A percentile compares a stretch with the other conserved stretches of the same genome.
These are phyloP conservation scores for Macropis europaea DNA, from an alignment of 2,888 invertebrate genomes.

Conservation along the genomic window DNA sequence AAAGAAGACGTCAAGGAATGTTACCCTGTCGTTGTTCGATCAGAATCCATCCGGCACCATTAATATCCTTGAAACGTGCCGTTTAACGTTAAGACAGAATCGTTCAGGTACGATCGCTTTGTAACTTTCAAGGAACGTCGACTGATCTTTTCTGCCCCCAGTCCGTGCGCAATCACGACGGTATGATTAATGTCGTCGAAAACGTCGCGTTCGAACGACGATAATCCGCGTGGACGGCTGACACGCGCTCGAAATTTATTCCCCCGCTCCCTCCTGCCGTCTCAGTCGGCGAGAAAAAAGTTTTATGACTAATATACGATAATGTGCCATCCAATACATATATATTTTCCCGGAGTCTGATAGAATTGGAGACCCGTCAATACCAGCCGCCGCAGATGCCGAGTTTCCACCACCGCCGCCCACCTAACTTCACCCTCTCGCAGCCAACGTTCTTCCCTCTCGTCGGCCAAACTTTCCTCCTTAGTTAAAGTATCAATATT, in stretches of 20 bases:
- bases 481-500: constrained; percentile 78
- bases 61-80: background rate
- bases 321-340: constrained; percentile 72
- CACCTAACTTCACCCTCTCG: constrained; percentile 17
- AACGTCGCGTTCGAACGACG: constrained; percentile 25
- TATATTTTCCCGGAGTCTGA: constrained; percentile 64
- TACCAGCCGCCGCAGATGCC: constrained; percentile 71
- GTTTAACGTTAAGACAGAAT: background rate
- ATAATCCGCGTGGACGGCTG: constrained; percentile 65
- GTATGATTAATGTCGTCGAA: constrained; percentile 44
- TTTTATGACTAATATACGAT: constrained; percentile 75
- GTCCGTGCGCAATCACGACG: background rate
- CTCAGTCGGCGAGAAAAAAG: constrained; percentile 60
- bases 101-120: background rate
- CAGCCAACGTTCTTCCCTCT: constrained; percentile 14
- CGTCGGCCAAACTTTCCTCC: constrained; percentile 71
- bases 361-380: constrained; percentile 74
- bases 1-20: too few relatives aligned
- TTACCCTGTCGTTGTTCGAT: too few relatives aligned
- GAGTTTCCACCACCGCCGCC: constrained; percentile 38
- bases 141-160: background rate
- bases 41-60: background rate
- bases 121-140: background rate
- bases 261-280: constrained; percentile 15
- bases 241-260: constrained; percentile 67